A percentile compares a stretch with the other conserved stretches of the same genome.
Conservation (phyloP, 37 sponge, comb jelly and placozoan species). For the Trichoplax adhaerens region DNA sequence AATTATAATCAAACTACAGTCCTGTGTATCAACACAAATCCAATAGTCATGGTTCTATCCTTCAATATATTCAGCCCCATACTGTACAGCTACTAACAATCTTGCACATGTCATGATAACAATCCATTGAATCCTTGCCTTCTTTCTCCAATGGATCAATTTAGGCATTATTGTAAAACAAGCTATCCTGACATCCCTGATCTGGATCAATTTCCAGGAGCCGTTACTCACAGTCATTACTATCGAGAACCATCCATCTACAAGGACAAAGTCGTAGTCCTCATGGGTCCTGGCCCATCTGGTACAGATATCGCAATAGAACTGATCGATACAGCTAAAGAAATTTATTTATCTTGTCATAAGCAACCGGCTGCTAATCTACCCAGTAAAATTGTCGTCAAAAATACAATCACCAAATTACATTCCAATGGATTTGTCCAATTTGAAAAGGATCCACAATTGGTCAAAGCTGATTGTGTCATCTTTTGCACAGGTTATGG, state of each 20-base stretch:
- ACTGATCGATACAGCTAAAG: slow-evolving; percentile 10
- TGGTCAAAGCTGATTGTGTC: slow-evolving; percentile 19
- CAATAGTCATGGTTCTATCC: neutral
- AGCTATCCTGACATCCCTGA: slow-evolving; percentile 18
- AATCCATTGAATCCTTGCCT: too few relatives aligned
- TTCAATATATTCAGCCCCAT: neutral
- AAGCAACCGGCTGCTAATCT: neutral
- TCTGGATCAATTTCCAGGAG: slow-evolving; percentile 27
- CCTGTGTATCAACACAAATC: neutral
- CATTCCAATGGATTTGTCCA: neutral
- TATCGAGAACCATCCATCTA: slow-evolving; percentile 36
- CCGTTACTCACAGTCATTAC: slow-evolving; percentile 38
- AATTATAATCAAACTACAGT: neutral
- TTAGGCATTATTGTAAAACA: slow-evolving; percentile 46
- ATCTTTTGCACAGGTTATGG: slow-evolving; percentile 54
- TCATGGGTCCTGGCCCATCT: slow-evolving; percentile 43
- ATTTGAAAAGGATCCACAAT: neutral
- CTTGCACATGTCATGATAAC: too few relatives aligned
- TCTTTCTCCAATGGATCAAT: too few relatives aligned
- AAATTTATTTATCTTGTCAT: slow-evolving; percentile 14
- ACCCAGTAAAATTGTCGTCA: neutral
- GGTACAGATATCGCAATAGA: slow-evolving; percentile 38
- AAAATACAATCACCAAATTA: neutral
- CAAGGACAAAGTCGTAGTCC: slow-evolving; percentile 26
- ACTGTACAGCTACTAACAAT: too few relatives aligned